These are phyloP conservation scores for Pseudococcus viburni DNA, from an alignment of 2,888 invertebrate genomes.

Conservation along the genomic window DNA sequence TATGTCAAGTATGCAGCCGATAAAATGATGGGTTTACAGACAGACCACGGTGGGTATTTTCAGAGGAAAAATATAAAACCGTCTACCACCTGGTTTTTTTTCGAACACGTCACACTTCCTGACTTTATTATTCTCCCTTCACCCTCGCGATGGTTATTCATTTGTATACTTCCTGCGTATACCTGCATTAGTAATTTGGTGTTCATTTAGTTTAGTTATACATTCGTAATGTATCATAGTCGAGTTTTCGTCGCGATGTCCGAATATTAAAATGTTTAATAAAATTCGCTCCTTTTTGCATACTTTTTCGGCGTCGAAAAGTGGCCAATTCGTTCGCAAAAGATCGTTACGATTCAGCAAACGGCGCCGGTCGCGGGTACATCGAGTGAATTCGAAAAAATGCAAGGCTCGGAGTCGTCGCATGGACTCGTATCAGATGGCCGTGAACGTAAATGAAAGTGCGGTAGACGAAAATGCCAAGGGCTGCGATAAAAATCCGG, in stretches of 20 bases:
- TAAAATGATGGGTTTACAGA: conserved; percentile 11
- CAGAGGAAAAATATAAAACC: conserved; percentile 18
- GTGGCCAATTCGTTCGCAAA: conserved; percentile 22
- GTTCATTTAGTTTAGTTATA: conserved; percentile 8
- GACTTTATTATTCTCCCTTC: conserved; percentile 58
- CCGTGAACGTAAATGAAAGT: conserved; percentile 65
- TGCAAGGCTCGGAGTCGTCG: conserved; percentile 40
- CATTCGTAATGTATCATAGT: not conserved
- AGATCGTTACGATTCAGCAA: conserved; percentile 56
- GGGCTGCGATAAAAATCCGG: conserved; percentile 63
- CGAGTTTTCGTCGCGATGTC: too few species aligned
- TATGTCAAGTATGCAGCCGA: conserved; percentile 39
- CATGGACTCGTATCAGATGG: conserved; percentile 60
- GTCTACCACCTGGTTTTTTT: conserved; percentile 60
- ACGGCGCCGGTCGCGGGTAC: conserved; percentile 47
- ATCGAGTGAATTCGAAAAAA: conserved; percentile 48
- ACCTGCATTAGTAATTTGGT: conserved; percentile 57
- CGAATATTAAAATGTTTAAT: conserved; percentile 8
- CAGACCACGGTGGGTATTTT: not conserved
- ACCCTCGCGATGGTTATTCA: conserved; percentile 55
- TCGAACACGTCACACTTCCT: conserved; percentile 62
- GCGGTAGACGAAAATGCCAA: conserved; percentile 62
- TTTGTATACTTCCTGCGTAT: conserved; percentile 59
- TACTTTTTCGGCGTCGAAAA: conserved; percentile 15
- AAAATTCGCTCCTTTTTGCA: conserved; percentile 42